Base-by-base conservation (phyloP, 2,797 vertebrate species). In the Chromis chromis region DNA sequence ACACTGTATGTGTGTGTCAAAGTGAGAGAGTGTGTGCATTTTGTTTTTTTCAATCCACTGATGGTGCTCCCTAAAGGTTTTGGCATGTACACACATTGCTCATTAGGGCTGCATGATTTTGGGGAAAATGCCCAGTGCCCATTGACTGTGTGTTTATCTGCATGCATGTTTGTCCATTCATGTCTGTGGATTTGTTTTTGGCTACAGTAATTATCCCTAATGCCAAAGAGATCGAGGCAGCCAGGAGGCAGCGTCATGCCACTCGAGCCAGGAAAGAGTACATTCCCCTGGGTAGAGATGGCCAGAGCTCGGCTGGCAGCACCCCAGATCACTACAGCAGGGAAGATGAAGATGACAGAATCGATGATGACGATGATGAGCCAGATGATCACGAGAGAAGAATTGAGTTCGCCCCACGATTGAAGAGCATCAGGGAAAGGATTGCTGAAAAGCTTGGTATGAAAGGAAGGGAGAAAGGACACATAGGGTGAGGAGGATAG, bases 391-490 rank as follows among this genome's bases (percentile, higher is more conserved):
- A 94, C 48, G 91, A 94, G 42, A 94, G 83, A 79, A 93, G 92
- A 87, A 96, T 98, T 0, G 83, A 90, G 25, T 99, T 99, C 81
- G 92, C 94, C 4, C 95, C 95, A 5, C 93, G 94, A 84, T 70
- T 91, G 46, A 96, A 93, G 91, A 94, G 93, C 62, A 87, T 97
- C 36, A 92, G 91, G 80, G 94, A 98, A 81, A 95, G 94, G 82
- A 96, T 99, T 81, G 80, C 93, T 7, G 95, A 96, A 83, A 95
- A 95, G 81, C 92, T 95, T 78, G 92, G 97, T 98, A 89, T 79
- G 89, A 57, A 16, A 55, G 17, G 17, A 25, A 6, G 14, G n/a
- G 40, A 39, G n/a, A 60, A 9, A 11, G 4, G 7, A 24, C 1
- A 11, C n/a, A 25, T 31, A 1, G 24, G 4, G 2, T 19, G 28